Evolutionary conservation across 2,888 invertebrate genomes (phyloP).

Genomic region (Odontothrips loti): DNA sequence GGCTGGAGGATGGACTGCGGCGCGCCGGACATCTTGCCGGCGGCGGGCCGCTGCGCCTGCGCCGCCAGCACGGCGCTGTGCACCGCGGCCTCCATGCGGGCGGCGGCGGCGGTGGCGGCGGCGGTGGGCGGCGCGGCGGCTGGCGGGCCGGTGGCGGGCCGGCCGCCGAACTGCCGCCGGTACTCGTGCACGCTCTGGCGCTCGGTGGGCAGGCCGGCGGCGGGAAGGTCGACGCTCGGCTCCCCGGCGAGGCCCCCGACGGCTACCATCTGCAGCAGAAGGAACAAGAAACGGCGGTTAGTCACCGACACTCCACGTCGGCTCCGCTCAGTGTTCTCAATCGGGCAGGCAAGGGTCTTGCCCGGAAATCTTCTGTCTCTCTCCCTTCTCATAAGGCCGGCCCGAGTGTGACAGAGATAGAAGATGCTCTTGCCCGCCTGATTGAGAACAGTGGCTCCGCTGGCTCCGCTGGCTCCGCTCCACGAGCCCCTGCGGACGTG

Average conservation of each 20-base stretch:
- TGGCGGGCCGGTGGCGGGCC: neutral
- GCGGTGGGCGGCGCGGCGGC: neutral
- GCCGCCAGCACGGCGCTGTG: neutral
- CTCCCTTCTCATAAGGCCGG: too few relatives aligned
- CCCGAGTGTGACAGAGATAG: too few relatives aligned
- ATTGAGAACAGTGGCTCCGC: too few relatives aligned
- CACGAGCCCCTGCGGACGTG: neutral
- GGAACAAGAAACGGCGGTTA: too few relatives aligned
- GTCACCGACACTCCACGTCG: too few relatives aligned
- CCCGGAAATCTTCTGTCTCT: too few relatives aligned
- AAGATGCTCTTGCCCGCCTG: too few relatives aligned
- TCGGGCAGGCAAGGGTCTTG: too few relatives aligned
- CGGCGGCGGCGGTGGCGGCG: neutral
- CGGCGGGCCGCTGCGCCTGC: neutral
- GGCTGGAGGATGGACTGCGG: constrained; percentile 54
- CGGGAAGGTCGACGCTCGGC: constrained; percentile 2
- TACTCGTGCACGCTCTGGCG: neutral
- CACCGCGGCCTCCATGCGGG: neutral
- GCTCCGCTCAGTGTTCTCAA: too few relatives aligned
- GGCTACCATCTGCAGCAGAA: constrained; percentile 1
- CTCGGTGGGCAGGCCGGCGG: neutral
- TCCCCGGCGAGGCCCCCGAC: neutral
- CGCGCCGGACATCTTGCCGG: constrained; percentile 14
- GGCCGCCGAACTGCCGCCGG: too few relatives aligned
- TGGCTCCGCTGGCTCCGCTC: too few relatives aligned